Conservation (phyloP, 2,113 vertebrate species). For the Cephalopterus ornatus region DNA sequence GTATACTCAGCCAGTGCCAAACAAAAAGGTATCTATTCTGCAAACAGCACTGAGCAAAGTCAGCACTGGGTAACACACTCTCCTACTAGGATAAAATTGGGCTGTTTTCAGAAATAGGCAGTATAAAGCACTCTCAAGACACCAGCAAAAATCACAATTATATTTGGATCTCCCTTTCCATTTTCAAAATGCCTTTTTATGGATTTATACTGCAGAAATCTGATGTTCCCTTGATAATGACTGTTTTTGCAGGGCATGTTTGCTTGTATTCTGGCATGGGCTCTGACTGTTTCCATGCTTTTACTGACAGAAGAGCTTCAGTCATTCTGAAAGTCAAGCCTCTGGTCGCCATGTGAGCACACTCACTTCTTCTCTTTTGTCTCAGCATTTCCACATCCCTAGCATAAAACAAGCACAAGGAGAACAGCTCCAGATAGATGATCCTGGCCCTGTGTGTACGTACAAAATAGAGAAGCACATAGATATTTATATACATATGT, state of each 20-base stretch:
- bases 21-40: neutral
- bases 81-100: neutral
- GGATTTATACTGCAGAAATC: neutral
- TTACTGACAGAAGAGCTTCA: neutral
- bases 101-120: neutral
- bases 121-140: neutral
- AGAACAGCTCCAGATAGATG: neutral
- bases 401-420: neutral
- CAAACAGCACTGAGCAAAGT: neutral
- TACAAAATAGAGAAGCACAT: neutral
- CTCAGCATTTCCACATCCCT: neutral
- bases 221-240: neutral
- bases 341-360: neutral
- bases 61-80: neutral
- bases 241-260: neutral
- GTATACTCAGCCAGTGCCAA: neutral
- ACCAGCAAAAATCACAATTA: neutral
- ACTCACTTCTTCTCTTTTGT: neutral
- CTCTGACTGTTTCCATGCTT: neutral
- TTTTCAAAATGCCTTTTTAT: neutral
- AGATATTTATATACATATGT: rapidly evolving
- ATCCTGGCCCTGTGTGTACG: rapidly evolving
- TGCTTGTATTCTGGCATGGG: neutral
- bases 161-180: neutral
- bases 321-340: neutral